Base-by-base conservation (phyloP, 2,888 invertebrate genomes). In the Cheilosia soror region DNA sequence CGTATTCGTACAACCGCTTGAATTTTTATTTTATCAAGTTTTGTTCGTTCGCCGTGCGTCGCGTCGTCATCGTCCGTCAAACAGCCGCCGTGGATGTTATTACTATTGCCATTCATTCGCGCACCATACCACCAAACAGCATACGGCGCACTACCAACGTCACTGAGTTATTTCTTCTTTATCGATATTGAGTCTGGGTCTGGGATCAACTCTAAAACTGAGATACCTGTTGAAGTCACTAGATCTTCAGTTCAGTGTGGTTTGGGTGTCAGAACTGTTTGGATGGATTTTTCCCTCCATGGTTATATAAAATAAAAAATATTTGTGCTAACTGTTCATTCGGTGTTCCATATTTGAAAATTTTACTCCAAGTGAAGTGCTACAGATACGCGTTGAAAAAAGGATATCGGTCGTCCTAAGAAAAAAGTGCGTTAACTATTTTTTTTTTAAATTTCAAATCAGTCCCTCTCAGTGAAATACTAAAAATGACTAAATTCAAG, bases 251-350 rank as follows among this genome's bases (percentile, higher is more conserved):
- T 87, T 88, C 88, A 88, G 88, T 88, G 85, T 88, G 81, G 87
- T 87, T 88, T 88, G 87, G 87, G 85, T 88, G 87, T 82, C 86
- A 87, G 88, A 87, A 86, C 87, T 80, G 88, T 87, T 87, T 88
- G 88, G 88, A 88, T 87, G 81, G 78, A 75, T 80, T 77, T 81
- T 58, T 65, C 75, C 75, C 79, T 84, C 73, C 69, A 79, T 58
- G 33, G 42, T 72, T 63, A 53, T 42, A 49, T 20, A 82, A 42
- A 68, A 68, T 13, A 11, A 31, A 55, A 73, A 27, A 66, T 58
- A 60, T 31, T 33, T 27, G 37, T 65, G 53, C 53, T 60, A 33
- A 13, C 42, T 40, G 51, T 57, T 60, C 37, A 40, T 49, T 63
- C 9, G 20, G 62, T 53, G 47, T 53, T 42, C 13, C 29, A 57